Base-by-base conservation (phyloP, 2,888 invertebrate species). In the Fragum whitleyi region DNA sequence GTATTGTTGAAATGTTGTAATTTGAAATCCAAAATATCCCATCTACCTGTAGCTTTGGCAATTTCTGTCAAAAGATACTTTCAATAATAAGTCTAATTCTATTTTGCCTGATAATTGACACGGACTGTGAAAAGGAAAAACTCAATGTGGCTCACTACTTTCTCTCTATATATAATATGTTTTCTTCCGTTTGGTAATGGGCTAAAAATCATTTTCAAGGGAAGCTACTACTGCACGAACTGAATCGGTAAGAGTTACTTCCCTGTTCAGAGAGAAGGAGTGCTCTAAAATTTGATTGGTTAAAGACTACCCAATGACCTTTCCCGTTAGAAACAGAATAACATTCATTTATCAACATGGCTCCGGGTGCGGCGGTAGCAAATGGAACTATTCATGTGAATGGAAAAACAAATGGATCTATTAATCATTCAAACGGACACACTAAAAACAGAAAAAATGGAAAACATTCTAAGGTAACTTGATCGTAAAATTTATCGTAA, bases 401-500 rank as follows among this genome's bases (percentile, higher is more conserved):
- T 61, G 87, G 85, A 1, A 87, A 83, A 83, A 62, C 83, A 74
- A 87, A 88, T 75, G 88, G 86, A 36, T 79, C 76, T 74, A 36
- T 74, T 57, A 57, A 73, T 29, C 74, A 79, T 53, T 69, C 72
- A 79, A 89, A 90, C 78, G 90, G 89, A 83, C 84, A 86, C 74
- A 88, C 79, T 57, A 88, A 77, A 73, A 87, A 89, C 67, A 89
- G 90, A 77, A 88, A 77, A 73, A 87, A 89, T 67, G 89, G 90
- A 78, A 77, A 79, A 59, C 80, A 82, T n/a, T 72, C 74, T 51
- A 81, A 89, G 83, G 89, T 90, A 88, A 67, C 11, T 68, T 21
- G 21, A 62, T 39, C 7, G 16, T 26, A 2, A 51, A 21, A 23
- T 23, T 11, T 51, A 19, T 47, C n/a, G n/a, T n/a, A 0, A n/a